These are phyloP conservation scores for Agrypnia vestita DNA, from an alignment of 1,140 invertebrate genomes.

Conservation along the genomic window DNA sequence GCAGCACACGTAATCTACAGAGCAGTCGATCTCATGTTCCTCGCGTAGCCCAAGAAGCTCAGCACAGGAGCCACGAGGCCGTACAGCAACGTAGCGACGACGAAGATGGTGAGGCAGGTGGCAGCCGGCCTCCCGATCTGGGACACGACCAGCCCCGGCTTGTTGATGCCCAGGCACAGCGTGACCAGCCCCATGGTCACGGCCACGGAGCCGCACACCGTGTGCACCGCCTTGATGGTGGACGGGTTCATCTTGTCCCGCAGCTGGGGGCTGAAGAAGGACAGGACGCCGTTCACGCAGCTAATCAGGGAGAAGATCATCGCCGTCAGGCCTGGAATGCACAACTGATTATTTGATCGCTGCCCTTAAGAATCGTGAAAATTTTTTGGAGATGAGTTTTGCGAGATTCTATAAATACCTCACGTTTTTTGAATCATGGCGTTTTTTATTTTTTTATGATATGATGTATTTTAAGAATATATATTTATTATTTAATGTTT, in stretches of 20 bases:
- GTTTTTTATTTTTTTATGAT: too few relatives aligned
- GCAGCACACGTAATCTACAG: neutral
- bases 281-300: conserved; percentile 40
- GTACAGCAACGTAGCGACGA: conserved; percentile 34
- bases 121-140: neutral
- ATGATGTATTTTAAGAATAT: too few relatives aligned
- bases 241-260: neutral
- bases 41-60: conserved; percentile 30
- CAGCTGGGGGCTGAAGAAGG: conserved; percentile 29
- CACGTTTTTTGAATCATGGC: too few relatives aligned
- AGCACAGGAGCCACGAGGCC: conserved; percentile 34
- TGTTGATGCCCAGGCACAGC: conserved; percentile 41
- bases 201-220: conserved; percentile 22
- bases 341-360: too few relatives aligned
- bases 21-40: conserved; percentile 30
- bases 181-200: conserved; percentile 47
- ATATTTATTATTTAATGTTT: too few relatives aligned
- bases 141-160: neutral
- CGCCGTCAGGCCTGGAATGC: conserved; percentile 51
- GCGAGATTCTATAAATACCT: too few relatives aligned
- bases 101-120: conserved; percentile 38
- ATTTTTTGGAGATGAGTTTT: too few relatives aligned
- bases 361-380: too few relatives aligned
- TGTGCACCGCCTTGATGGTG: conserved; percentile 27
- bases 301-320: conserved; percentile 46